Conservation (phyloP, 2,888 invertebrate species). For the Melanostoma scalare region DNA sequence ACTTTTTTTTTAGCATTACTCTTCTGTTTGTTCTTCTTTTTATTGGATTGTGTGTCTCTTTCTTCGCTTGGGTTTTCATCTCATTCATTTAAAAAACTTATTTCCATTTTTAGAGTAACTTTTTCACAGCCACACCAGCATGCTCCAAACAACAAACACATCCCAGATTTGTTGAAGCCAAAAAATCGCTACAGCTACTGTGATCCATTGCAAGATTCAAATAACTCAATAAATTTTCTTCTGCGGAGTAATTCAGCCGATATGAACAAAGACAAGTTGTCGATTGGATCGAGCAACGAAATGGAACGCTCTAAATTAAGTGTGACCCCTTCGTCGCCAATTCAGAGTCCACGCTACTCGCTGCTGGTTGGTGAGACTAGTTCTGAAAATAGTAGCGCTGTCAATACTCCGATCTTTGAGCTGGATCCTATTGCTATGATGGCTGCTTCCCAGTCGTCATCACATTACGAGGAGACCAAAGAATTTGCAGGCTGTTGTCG, state of each 20-base stretch:
- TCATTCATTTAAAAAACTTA: slow-evolving; percentile 16
- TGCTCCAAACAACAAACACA: slow-evolving; percentile 72
- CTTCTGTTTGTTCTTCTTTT: slow-evolving; percentile 36
- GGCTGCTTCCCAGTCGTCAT: slow-evolving; percentile 66
- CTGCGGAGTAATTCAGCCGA: slow-evolving; percentile 77
- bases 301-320: slow-evolving; percentile 79
- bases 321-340: slow-evolving; percentile 81
- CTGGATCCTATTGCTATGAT: slow-evolving; percentile 79
- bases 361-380: slow-evolving; percentile 81
- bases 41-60: slow-evolving; percentile 49
- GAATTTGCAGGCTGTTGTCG: slow-evolving; percentile 75
- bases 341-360: slow-evolving; percentile 82
- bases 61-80: slow-evolving; percentile 29
- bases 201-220: slow-evolving; percentile 72
- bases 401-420: slow-evolving; percentile 81
- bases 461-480: slow-evolving; percentile 73
- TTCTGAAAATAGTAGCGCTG: slow-evolving; percentile 81
- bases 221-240: slow-evolving; percentile 73
- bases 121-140: slow-evolving; percentile 71
- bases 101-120: slow-evolving; percentile 58
- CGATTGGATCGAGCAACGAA: slow-evolving; percentile 71
- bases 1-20: slow-evolving; percentile 26
- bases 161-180: slow-evolving; percentile 75
- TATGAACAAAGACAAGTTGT: slow-evolving; percentile 74
- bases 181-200: slow-evolving; percentile 79